phyloP scores from a whole-genome alignment of 2,888 invertebrate species.

The Gryllus longicercus region DNA sequence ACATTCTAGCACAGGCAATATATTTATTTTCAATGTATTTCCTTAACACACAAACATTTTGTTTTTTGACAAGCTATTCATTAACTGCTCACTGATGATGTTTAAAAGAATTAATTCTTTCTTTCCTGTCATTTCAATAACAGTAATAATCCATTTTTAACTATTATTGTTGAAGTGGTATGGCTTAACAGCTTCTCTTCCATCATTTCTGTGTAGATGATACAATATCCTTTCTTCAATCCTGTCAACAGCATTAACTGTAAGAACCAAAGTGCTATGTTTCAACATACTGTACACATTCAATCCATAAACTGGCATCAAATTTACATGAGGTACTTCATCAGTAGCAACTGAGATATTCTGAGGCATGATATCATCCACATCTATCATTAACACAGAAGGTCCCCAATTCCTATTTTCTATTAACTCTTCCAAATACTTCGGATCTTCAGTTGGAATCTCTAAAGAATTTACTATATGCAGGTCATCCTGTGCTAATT shows the following conservation, averaged over 20 bases:
- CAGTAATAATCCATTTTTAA: too few species aligned
- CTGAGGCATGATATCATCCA: conserved; percentile 83
- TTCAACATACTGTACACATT: conserved; percentile 97
- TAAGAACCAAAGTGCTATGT: conserved; percentile 87
- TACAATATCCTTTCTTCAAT: conserved; percentile 75
- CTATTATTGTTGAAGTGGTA: too few species aligned
- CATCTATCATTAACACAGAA: conserved; percentile 89
- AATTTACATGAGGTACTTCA: conserved; percentile 73
- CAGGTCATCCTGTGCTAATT: conserved; percentile 90
- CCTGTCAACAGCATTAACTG: conserved; percentile 75
- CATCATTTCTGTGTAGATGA: conserved; percentile 59
- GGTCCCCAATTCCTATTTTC: conserved; percentile 91
- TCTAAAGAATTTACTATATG: conserved; percentile 85
- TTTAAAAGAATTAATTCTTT: too few species aligned
- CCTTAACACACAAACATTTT: too few species aligned
- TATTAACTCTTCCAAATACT: conserved; percentile 74
- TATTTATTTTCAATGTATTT: too few species aligned
- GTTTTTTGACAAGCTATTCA: too few species aligned
- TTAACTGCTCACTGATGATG: too few species aligned
- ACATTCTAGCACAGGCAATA: too few species aligned
- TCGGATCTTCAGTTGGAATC: conserved; percentile 75
- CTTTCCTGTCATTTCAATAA: too few species aligned
- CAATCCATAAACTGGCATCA: conserved; percentile 90
- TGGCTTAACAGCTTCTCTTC: conserved; percentile 22
- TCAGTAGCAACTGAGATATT: conserved; percentile 84